These are phyloP conservation scores for Barypeithes pellucidus DNA, from an alignment of 2,888 invertebrate genomes.

Conservation along the genomic window DNA sequence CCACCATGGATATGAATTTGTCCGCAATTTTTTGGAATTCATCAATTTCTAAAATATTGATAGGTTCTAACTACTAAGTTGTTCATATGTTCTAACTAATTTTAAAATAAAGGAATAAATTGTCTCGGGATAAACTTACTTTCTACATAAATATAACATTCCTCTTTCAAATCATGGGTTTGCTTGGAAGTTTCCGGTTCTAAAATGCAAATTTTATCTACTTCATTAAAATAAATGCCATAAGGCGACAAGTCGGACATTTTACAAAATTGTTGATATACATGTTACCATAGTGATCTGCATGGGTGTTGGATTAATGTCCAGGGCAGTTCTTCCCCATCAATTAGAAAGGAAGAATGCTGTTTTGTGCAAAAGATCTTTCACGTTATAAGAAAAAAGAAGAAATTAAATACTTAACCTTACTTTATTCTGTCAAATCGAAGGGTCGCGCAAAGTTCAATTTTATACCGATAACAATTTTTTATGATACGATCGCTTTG, in stretches of 20 bases:
- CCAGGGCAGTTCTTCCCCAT: too few species aligned
- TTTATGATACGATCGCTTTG: constrained; percentile 3
- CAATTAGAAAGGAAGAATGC: too few species aligned
- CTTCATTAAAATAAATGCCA: constrained; percentile 92
- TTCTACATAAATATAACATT: constrained; percentile 88
- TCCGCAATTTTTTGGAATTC: constrained; percentile 89
- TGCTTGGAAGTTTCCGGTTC: constrained; percentile 86
- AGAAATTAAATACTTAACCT: neutral
- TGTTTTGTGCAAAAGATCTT: too few species aligned
- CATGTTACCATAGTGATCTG: neutral
- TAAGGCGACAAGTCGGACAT: constrained; percentile 75
- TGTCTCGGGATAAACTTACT: constrained; percentile 74
- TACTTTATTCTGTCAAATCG: neutral
- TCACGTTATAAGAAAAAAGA: neutral
- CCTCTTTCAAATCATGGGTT: constrained; percentile 87
- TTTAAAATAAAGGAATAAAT: neutral
- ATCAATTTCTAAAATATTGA: constrained; percentile 76
- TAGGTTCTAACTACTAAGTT: neutral
- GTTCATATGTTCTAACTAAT: neutral
- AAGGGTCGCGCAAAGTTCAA: neutral
- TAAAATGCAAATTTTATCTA: constrained; percentile 85
- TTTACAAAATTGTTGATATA: constrained; percentile 13
- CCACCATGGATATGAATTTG: constrained; percentile 83
- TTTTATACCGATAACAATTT: constrained; percentile 14
- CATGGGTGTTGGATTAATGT: neutral